Conservation (phyloP, 2,113 vertebrate genomes). For the Vireo altiloquus region DNA sequence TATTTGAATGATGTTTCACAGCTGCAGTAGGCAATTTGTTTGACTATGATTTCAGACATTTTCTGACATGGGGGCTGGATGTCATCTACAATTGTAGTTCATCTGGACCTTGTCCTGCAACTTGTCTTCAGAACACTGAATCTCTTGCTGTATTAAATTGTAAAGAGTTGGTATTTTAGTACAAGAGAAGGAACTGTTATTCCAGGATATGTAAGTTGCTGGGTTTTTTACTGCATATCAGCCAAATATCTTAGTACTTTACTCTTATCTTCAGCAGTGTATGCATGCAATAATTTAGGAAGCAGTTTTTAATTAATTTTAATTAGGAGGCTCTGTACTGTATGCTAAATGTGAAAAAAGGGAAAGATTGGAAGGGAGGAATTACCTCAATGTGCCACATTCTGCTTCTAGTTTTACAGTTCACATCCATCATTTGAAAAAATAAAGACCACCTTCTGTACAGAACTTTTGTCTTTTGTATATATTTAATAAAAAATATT, state of each 20-base stretch:
- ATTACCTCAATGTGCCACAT: neutral
- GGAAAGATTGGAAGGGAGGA: neutral
- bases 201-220: neutral
- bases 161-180: neutral
- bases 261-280: neutral
- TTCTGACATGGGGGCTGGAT: neutral
- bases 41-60: neutral
- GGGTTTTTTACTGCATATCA: neutral
- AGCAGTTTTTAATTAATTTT: neutral
- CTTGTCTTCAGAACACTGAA: neutral
- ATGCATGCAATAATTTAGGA: neutral
- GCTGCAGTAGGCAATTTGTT: neutral
- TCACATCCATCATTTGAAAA: neutral
- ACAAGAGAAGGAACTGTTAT: neutral
- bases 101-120: neutral
- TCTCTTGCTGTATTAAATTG: neutral
- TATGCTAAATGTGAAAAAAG: neutral
- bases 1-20: neutral
- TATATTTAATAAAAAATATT: neutral
- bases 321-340: neutral
- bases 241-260: neutral
- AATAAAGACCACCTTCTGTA: neutral
- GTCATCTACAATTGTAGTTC: neutral
- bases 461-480: neutral
- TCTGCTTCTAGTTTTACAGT: neutral